phyloP scores from a whole-genome alignment of 2,888 invertebrate genomes.

The Aromia moschata region DNA sequence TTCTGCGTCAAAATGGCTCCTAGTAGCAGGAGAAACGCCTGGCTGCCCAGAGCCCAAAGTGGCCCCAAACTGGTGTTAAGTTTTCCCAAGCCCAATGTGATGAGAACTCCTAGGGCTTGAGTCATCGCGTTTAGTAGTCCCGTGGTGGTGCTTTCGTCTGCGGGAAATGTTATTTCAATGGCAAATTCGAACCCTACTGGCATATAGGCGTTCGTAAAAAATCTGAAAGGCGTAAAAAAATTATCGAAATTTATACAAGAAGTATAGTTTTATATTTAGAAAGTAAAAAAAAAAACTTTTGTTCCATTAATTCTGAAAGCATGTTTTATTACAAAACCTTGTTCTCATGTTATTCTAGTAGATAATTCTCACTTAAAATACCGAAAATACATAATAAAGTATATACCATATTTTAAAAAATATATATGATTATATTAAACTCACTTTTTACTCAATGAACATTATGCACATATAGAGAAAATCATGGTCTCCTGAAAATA shows the following conservation, averaged over 20 bases:
- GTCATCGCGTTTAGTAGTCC: slow-evolving; percentile 49
- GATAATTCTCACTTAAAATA: too few relatives aligned
- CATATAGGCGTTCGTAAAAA: slow-evolving; percentile 50
- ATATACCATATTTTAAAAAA: too few relatives aligned
- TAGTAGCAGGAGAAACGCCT: slow-evolving; percentile 33
- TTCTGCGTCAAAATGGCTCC: slow-evolving; percentile 41
- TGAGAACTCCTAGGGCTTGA: slow-evolving; percentile 47
- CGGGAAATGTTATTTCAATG: slow-evolving; percentile 51
- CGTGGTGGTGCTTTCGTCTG: slow-evolving; percentile 50
- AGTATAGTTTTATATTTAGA: too few relatives aligned
- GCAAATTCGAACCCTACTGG: slow-evolving; percentile 51
- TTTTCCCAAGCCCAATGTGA: slow-evolving; percentile 41
- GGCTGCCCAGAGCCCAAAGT: slow-evolving; percentile 38
- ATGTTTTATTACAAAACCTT: background rate
- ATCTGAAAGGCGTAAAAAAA: slow-evolving; percentile 37
- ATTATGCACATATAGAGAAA: too few relatives aligned
- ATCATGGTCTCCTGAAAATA: too few relatives aligned
- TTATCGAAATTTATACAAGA: too few relatives aligned
- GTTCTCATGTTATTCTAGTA: too few relatives aligned
- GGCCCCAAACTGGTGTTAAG: slow-evolving; percentile 36
- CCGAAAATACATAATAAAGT: too few relatives aligned
- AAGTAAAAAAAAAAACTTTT: too few relatives aligned
- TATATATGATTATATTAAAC: too few relatives aligned
- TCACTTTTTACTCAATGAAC: too few relatives aligned
- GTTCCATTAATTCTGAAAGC: too few relatives aligned